These are phyloP conservation scores for Gadus macrocephalus DNA, from an alignment of 2,113 vertebrate species.

Conservation along the genomic window DNA sequence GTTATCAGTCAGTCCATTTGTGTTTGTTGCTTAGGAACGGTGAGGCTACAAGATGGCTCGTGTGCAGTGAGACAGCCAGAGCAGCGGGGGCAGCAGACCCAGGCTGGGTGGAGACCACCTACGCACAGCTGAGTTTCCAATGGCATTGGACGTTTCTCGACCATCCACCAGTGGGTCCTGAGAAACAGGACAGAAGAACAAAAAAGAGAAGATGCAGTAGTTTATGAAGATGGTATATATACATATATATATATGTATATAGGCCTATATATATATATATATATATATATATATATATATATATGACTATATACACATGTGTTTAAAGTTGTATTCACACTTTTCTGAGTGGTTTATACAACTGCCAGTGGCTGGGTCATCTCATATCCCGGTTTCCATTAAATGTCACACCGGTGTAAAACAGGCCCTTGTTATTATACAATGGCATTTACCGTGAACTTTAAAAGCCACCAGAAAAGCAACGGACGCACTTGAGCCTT, in stretches of 20 bases:
- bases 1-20: conserved; percentile 53
- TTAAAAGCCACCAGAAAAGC: conserved; percentile 72
- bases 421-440: conserved; percentile 70
- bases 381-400: conserved; percentile 47
- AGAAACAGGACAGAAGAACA: neutral
- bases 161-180: conserved; percentile 67
- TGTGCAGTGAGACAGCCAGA: conserved; percentile 55
- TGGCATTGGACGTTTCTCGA: conserved; percentile 64
- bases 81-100: conserved; percentile 61
- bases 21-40: conserved; percentile 26
- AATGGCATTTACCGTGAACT: conserved; percentile 77
- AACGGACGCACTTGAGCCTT: conserved; percentile 57
- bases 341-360: conserved; percentile 49
- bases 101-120: conserved; percentile 17
- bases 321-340: conserved; percentile 4
- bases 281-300: neutral
- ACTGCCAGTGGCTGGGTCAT: conserved; percentile 52
- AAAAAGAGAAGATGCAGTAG: neutral
- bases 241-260: neutral
- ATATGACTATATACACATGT: neutral
- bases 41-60: conserved; percentile 58
- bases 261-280: neutral
- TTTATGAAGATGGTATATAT: neutral
- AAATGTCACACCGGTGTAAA: conserved; percentile 71
- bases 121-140: conserved; percentile 46